A percentile compares a stretch with the other conserved stretches of the same genome.
Evolutionary conservation across 92 coral and sea anemone genomes (phyloP).

Genomic region (Isaurus tuberculatus): DNA sequence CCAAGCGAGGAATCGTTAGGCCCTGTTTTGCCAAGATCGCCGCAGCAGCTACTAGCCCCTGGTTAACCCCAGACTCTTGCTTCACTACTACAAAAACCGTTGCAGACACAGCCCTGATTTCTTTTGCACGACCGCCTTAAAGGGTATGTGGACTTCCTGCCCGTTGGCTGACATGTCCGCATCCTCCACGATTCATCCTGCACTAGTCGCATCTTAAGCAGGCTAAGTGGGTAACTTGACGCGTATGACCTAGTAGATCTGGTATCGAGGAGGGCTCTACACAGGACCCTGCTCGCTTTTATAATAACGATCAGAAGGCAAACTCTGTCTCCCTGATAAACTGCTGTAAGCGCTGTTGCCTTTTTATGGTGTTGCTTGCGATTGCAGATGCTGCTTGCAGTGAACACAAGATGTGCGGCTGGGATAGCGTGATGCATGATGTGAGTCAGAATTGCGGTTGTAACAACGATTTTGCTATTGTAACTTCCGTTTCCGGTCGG

Average conservation of each 20-base stretch:
- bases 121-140: no score
- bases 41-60: background rate
- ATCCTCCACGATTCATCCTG: no score
- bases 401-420: slow-evolving; percentile 56
- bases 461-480: slow-evolving; percentile 38
- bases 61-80: background rate
- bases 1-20: background rate
- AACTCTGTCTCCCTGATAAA: slow-evolving; percentile 51
- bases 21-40: background rate
- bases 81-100: background rate
- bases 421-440: slow-evolving; percentile 44
- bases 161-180: no score
- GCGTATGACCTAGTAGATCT: slow-evolving; percentile 48
- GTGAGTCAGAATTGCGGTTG: slow-evolving; percentile 53
- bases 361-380: background rate
- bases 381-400: slow-evolving; percentile 64
- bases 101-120: background rate
- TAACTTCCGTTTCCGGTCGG: slow-evolving; percentile 24
- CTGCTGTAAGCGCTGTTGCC: slow-evolving; percentile 52
- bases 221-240: slow-evolving; percentile 51
- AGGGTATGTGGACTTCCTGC: no score
- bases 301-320: slow-evolving; percentile 50
- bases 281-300: slow-evolving; percentile 44
- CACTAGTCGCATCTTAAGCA: slow-evolving; percentile 38
- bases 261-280: slow-evolving; percentile 63